These are phyloP conservation scores for Zaprionus ornatus DNA, from an alignment of 1,140 invertebrate species.

Conservation along the genomic window DNA sequence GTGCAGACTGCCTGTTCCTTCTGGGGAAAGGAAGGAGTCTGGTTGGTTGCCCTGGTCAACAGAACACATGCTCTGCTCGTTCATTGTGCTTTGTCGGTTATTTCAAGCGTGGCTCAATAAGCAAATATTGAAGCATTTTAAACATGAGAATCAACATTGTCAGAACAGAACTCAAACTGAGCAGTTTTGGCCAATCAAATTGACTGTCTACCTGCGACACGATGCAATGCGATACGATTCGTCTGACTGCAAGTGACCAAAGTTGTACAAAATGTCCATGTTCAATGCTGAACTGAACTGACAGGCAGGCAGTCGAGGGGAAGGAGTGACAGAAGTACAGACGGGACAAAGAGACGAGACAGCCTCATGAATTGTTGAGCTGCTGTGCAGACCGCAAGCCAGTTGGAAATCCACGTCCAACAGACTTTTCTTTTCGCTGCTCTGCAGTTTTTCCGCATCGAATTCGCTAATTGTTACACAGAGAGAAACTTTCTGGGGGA, in stretches of 20 bases:
- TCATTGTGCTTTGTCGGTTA: constrained; percentile 28
- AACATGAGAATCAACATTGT: constrained; percentile 40
- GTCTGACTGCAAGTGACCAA: not conserved
- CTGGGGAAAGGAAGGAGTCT: not conserved
- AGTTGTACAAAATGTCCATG: constrained; percentile 19
- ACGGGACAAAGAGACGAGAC: constrained; percentile 10
- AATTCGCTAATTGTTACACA: constrained; percentile 41
- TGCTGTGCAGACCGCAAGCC: not conserved
- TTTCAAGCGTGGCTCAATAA: constrained; percentile 60
- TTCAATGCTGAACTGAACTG: not conserved
- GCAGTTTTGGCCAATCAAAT: constrained; percentile 39
- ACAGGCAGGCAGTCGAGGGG: not conserved
- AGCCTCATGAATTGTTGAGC: constrained; percentile 63
- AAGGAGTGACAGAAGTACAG: too few relatives aligned
- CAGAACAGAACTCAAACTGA: constrained; percentile 18
- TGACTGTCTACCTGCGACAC: not conserved
- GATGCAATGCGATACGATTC: not conserved
- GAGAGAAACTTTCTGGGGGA: not conserved
- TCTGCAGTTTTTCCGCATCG: constrained; percentile 50
- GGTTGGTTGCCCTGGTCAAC: not conserved
- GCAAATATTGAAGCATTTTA: constrained; percentile 63
- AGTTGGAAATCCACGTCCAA: constrained; percentile 20
- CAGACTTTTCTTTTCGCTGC: not conserved
- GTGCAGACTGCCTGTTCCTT: too few relatives aligned
- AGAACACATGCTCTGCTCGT: constrained; percentile 7